Percentiles rank a stretch among this genome's conserved stretches.
Conservation (phyloP, 2,888 invertebrate species). For the Tetranychus truncatus region DNA sequence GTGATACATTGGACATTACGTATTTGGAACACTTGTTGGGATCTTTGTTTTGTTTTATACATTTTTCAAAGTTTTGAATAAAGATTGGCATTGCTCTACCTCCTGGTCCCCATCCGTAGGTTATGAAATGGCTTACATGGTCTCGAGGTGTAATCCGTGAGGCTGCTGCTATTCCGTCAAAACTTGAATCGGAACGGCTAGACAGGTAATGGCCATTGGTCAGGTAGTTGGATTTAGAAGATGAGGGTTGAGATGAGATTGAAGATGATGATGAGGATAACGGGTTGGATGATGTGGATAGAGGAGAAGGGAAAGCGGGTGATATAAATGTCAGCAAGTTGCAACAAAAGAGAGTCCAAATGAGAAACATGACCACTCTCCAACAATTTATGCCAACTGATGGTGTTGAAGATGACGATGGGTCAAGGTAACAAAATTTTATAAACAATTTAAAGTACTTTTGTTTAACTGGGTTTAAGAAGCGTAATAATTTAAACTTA, state of each 20-base stretch:
- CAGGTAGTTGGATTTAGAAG: not conserved
- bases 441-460: too few relatives aligned
- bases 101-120: not conserved
- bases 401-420: too few relatives aligned
- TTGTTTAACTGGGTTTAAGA: too few relatives aligned
- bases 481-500: too few relatives aligned
- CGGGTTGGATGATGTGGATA: not conserved
- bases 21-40: not conserved
- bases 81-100: not conserved
- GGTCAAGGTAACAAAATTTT: too few relatives aligned
- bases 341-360: not conserved
- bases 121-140: not conserved
- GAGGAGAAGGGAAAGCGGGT: not conserved
- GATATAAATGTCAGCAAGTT: not conserved
- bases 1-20: not conserved
- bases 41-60: not conserved
- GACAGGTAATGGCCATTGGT: not conserved
- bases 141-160: not conserved
- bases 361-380: not conserved
- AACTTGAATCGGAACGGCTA: not conserved
- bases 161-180: not conserved
- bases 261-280: not conserved
- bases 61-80: not conserved
- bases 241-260: not conserved
- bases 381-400: too few relatives aligned